A percentile compares a stretch with the other conserved stretches of the same genome.
phyloP scores from a whole-genome alignment of 2,888 invertebrate genomes.

The Lithophane leautieri region DNA sequence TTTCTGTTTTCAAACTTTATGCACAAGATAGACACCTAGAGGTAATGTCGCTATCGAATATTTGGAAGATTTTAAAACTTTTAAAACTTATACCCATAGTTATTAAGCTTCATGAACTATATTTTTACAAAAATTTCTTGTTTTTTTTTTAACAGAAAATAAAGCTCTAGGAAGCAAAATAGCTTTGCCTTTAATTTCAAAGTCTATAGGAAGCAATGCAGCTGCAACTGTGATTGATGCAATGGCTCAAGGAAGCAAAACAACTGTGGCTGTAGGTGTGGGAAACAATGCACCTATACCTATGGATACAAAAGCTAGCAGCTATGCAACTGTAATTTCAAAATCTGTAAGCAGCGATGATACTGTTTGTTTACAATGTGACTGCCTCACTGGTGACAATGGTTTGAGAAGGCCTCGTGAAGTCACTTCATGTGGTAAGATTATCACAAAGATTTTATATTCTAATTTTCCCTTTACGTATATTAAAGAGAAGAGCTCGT shows the following conservation, averaged over 20 bases:
- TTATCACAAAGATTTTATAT: conserved; percentile 8
- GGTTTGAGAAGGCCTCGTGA: neutral
- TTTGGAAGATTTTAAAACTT: neutral
- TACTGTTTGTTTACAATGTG: neutral
- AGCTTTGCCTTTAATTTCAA: neutral
- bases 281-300: neutral
- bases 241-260: neutral
- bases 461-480: conserved; percentile 26
- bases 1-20: neutral
- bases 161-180: neutral
- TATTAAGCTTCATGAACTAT: neutral
- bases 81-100: neutral
- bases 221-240: neutral
- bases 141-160: neutral
- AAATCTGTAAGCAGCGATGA: neutral
- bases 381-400: rapidly evolving
- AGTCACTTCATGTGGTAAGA: conserved; percentile 29
- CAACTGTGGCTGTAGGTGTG: neutral
- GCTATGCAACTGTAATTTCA: neutral
- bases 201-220: neutral
- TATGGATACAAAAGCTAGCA: neutral
- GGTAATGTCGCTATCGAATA: neutral
- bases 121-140: neutral
- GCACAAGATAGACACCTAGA: neutral
- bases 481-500: conserved; percentile 11